Conservation (phyloP, 1,140 invertebrate species). For the Drosophila pandora region DNA sequence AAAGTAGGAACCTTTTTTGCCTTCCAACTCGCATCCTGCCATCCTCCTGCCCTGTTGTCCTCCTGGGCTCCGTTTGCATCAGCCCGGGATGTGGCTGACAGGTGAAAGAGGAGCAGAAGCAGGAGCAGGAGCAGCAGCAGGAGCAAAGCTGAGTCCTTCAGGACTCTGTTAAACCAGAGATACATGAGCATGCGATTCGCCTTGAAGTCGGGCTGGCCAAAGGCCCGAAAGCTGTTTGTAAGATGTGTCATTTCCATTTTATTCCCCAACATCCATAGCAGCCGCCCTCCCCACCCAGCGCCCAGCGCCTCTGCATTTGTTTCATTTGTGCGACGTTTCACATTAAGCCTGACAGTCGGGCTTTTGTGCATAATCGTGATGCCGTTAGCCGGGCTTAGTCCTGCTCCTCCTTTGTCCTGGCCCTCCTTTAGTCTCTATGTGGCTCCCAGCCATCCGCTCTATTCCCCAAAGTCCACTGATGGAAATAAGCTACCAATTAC, state of each 20-base stretch:
- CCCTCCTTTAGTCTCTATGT: slow-evolving; percentile 9
- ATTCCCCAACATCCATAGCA: slow-evolving; percentile 16
- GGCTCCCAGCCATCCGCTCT: not conserved
- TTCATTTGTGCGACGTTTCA: slow-evolving; percentile 75
- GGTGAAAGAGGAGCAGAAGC: not conserved
- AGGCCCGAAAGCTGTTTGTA: slow-evolving; percentile 37
- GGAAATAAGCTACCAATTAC: slow-evolving; percentile 79
- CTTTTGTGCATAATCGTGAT: slow-evolving; percentile 79
- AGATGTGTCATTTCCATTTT: slow-evolving; percentile 46
- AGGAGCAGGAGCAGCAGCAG: not conserved
- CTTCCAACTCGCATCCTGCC: not conserved
- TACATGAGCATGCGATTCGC: slow-evolving; percentile 13
- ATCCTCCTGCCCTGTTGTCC: not conserved
- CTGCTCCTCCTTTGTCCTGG: slow-evolving; percentile 11
- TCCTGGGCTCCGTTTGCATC: not conserved
- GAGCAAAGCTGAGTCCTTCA: not conserved
- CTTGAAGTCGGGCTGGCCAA: slow-evolving; percentile 24
- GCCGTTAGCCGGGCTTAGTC: slow-evolving; percentile 62
- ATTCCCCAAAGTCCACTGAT: slow-evolving; percentile 32
- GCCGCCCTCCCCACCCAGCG: not conserved
- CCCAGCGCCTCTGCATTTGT: slow-evolving; percentile 63
- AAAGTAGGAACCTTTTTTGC: slow-evolving; percentile 57
- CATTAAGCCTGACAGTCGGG: slow-evolving; percentile 72
- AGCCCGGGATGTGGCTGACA: slow-evolving; percentile 4
- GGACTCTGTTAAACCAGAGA: slow-evolving; percentile 22